These are phyloP conservation scores for Brotula barbata DNA, from an alignment of 2,797 vertebrate species.

Conservation along the genomic window DNA sequence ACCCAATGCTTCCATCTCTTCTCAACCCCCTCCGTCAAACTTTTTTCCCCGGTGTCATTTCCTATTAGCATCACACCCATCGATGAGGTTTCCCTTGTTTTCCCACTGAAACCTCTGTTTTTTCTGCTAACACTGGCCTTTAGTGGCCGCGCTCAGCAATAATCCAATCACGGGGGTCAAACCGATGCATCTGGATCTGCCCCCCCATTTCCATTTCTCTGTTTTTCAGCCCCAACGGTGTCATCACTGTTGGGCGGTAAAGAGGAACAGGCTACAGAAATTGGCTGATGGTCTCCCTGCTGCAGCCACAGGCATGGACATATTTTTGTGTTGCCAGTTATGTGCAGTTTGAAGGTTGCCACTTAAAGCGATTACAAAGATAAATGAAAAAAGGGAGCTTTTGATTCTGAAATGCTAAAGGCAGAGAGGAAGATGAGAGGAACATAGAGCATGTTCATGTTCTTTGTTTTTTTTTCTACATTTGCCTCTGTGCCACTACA, in stretches of 20 bases:
- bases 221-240: conserved; percentile 10
- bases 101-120: conserved; percentile 41
- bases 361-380: neutral
- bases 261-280: conserved; percentile 5
- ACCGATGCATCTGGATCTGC: conserved; percentile 5
- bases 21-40: conserved; percentile 31
- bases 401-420: neutral
- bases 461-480: neutral
- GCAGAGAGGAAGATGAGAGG: neutral
- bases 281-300: conserved; percentile 17
- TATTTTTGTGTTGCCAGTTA: neutral
- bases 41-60: conserved; percentile 61
- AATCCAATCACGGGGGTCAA: conserved; percentile 47
- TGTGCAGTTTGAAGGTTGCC: neutral
- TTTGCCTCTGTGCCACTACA: conserved; percentile 1
- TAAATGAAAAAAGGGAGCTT: conserved; percentile 1
- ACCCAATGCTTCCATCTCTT: conserved; percentile 52
- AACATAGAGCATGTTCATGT: neutral
- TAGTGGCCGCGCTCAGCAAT: conserved; percentile 28
- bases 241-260: conserved; percentile 18
- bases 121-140: conserved; percentile 27
- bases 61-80: conserved; percentile 66
- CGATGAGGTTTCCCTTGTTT: conserved; percentile 35
- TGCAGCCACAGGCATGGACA: conserved; percentile 7
- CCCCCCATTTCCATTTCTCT: conserved; percentile 28